These are phyloP conservation scores for Oncorhynchus tshawytscha DNA, from an alignment of 2,113 vertebrate genomes.

Conservation along the genomic window DNA sequence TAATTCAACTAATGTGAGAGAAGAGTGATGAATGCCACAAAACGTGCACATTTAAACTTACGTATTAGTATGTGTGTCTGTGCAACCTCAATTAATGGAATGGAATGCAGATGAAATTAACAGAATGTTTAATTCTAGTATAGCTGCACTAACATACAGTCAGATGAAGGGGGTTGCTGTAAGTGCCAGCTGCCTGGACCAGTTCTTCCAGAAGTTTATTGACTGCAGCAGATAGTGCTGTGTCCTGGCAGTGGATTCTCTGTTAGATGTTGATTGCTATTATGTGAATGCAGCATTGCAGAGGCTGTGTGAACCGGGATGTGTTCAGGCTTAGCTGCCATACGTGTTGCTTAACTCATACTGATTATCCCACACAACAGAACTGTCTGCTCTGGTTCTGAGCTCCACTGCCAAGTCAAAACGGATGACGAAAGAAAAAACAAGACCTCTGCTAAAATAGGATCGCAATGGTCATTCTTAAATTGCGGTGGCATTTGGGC, in stretches of 20 bases:
- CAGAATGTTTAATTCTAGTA: too few species aligned
- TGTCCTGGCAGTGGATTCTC: constrained; percentile 50
- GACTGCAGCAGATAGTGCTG: constrained; percentile 44
- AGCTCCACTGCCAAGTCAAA: neutral
- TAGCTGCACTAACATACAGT: constrained; percentile 19
- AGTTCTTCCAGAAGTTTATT: constrained; percentile 49
- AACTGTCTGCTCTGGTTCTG: neutral
- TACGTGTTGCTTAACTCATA: constrained; percentile 15
- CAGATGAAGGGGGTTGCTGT: constrained; percentile 45
- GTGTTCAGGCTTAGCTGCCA: constrained; percentile 8
- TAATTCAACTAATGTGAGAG: too few species aligned
- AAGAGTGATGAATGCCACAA: too few species aligned
- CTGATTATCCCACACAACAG: constrained; percentile 4
- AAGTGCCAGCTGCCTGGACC: constrained; percentile 25
- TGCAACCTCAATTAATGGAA: neutral
- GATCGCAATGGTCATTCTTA: neutral
- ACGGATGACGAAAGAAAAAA: neutral
- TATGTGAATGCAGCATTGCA: constrained; percentile 42
- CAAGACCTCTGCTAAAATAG: neutral
- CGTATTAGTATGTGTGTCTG: too few species aligned
- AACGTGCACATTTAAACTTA: too few species aligned
- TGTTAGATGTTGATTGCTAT: constrained; percentile 56
- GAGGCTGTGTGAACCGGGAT: constrained; percentile 16
- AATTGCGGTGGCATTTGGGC: neutral
- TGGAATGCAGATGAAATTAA: neutral